Evolutionary conservation across 1,140 invertebrate genomes (phyloP), one percentile per base, ranked within the genome.

Genomic region (Leguminivora glycinivorella): DNA sequence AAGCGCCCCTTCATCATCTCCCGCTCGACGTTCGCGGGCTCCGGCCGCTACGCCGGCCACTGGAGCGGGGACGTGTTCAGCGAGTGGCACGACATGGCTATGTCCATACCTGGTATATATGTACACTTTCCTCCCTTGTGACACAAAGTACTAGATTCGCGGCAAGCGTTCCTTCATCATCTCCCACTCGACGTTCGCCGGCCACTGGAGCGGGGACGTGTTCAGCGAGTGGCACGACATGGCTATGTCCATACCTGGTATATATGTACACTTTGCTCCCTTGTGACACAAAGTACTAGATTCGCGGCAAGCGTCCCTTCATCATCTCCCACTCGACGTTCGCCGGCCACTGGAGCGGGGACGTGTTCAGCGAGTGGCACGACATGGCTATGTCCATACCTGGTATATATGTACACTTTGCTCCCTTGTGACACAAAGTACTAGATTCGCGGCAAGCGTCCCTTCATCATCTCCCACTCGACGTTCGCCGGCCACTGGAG

Each of bases 401-500:
- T 40, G 93, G 94, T 94, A 83, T n/a, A n/a, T n/a, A n/a, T n/a
- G n/a, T n/a, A n/a, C n/a, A n/a, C n/a, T n/a, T n/a, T n/a, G n/a
- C n/a, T n/a, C n/a, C n/a, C n/a, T n/a, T n/a, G n/a, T n/a, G n/a
- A n/a, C n/a, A n/a, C n/a, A n/a, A n/a, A n/a, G n/a, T n/a, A n/a
- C n/a, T n/a, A 94, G 82, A 93, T 96, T 68, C 90, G 93, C 26
- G 92, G 93, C 14, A 95, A 94, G 79, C 93, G 97, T 71, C 95
- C 96, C 14, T 95, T 98, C 81, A 93, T 98, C 26, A 96, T 98
- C 68, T 96, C 96, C 0, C 92, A 98, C 60, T 96, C 97, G 0
- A 95, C 96, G 0, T 98, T 95, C 91, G 90, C 95, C n/a, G 97
- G 96, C 10, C 97, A 98, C 90, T 99, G 98, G 98, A 96, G 96